Base-by-base conservation (phyloP, 2,797 vertebrate genomes). In the Mus caroli region DNA sequence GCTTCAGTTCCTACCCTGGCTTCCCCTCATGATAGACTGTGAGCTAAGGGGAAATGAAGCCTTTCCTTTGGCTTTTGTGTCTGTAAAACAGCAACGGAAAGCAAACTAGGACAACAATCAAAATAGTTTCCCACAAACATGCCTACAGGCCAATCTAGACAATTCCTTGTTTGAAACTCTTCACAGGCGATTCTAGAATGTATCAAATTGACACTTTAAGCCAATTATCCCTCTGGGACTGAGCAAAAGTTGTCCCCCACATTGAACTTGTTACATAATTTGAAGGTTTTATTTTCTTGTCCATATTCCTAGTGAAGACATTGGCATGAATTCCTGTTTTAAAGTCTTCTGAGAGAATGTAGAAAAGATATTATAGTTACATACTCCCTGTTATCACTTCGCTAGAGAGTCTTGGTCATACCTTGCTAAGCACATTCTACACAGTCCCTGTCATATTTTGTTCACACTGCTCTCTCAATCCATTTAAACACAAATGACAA, bases 301-400 rank as follows among this genome's bases (percentile, higher is more conserved):
- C 52, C 50, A 43, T 19, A 87, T 60, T 85, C 71, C 56, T 94
- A 64, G 54, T 86, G 89, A 87, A 91, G 85, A 56, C 37, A 5
- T 58, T 2, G 76, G 86, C 3, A 58, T 79, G 79, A 60, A 71
- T 82, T 73, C 34, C 17, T 94, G 50, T 58, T 73, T 89, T 87
- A 15, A 19, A 11, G n/a, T 75, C n/a, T 80, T 85, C 67, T 80
- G 31, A 54, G 46, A n/a, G 71, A 88, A 87, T 19, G 15, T 67
- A 56, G 40, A 93, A 14, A 77, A 94, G 40, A 83, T 20, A 40
- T 6, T 15, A 62, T 22, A 26, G 87, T 91, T 95, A 20, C 19
- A 80, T 76, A 46, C 62, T 84, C 37, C 6, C 87, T 40, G 40
- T 67, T 79, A 54, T 43, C n/a, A 13, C 69, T 50, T 93, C 28